A percentile compares a stretch with the other conserved stretches of the same genome.
Conservation (phyloP, 2,888 invertebrate species). For the Andrena fulva region DNA sequence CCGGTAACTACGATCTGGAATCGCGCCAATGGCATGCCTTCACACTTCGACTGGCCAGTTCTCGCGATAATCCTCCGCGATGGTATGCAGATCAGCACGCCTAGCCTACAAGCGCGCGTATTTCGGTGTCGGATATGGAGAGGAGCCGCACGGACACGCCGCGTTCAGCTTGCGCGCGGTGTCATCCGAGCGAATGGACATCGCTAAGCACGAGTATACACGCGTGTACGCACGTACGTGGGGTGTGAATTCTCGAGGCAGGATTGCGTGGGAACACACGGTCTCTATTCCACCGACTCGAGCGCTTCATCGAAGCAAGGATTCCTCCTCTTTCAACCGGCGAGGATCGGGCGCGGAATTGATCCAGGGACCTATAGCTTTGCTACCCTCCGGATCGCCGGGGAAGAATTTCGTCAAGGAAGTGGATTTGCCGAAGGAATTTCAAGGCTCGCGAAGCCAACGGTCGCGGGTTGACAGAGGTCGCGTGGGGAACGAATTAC, state of each 20-base stretch:
- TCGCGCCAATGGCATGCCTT: slow-evolving; percentile 63
- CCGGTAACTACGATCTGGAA: slow-evolving; percentile 51
- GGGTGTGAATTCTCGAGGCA: slow-evolving; percentile 57
- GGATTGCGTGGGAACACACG: slow-evolving; percentile 67
- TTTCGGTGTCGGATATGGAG: slow-evolving; percentile 29
- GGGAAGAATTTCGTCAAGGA: not conserved
- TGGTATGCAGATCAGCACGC: slow-evolving; percentile 41
- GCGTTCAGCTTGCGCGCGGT: no score
- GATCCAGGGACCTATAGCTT: no score
- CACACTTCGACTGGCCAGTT: slow-evolving; percentile 55
- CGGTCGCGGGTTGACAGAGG: slow-evolving; percentile 27
- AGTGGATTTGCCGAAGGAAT: no score
- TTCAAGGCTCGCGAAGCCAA: slow-evolving; percentile 6
- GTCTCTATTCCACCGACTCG: not conserved
- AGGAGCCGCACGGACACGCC: slow-evolving; percentile 11
- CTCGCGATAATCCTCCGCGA: slow-evolving; percentile 44
- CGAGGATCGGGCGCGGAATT: no score
- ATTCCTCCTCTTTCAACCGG: no score
- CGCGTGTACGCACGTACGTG: not conserved
- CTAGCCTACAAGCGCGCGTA: slow-evolving; percentile 40
- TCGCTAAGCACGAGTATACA: slow-evolving; percentile 42
- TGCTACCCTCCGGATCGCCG: not conserved
- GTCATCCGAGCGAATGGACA: not conserved
- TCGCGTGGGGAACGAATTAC: slow-evolving; percentile 32
- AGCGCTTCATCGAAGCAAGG: no score